These are phyloP conservation scores for Oreotrochilus melanogaster DNA, from an alignment of 2,113 vertebrate genomes.

Conservation along the genomic window DNA sequence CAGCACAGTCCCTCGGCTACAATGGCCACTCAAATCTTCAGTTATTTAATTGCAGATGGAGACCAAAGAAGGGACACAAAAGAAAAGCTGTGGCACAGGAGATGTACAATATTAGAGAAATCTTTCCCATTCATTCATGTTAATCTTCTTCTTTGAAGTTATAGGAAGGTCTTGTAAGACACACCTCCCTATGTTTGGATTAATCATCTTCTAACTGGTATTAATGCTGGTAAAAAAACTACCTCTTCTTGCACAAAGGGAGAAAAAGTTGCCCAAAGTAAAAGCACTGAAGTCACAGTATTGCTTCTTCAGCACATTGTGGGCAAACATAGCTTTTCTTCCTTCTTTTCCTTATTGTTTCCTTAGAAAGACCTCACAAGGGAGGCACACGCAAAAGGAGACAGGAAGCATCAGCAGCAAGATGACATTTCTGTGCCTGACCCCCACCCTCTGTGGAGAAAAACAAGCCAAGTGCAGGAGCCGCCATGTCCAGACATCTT, in stretches of 20 bases:
- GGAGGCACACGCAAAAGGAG: background rate
- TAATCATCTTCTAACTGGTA: background rate
- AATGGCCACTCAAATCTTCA: background rate
- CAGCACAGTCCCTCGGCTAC: background rate
- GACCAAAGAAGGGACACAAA: background rate
- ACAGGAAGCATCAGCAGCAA: conserved; percentile 10
- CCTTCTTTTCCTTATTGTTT: background rate
- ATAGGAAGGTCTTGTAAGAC: background rate
- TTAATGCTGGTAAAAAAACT: background rate
- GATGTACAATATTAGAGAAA: background rate
- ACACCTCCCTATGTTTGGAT: background rate
- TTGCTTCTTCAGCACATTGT: background rate
- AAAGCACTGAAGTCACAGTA: background rate
- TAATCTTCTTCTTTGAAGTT: background rate
- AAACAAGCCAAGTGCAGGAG: background rate
- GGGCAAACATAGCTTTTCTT: background rate
- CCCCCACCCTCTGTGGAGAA: background rate
- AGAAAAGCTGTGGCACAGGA: background rate
- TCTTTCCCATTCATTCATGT: background rate
- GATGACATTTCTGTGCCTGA: background rate
- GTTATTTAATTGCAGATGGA: background rate
- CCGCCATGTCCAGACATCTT: background rate
- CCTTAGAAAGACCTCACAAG: background rate
- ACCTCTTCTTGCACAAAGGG: background rate
- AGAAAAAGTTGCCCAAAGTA: background rate